These are phyloP conservation scores for Nasalis larvatus DNA, from an alignment of 2,113 vertebrate genomes.

Conservation along the genomic window DNA sequence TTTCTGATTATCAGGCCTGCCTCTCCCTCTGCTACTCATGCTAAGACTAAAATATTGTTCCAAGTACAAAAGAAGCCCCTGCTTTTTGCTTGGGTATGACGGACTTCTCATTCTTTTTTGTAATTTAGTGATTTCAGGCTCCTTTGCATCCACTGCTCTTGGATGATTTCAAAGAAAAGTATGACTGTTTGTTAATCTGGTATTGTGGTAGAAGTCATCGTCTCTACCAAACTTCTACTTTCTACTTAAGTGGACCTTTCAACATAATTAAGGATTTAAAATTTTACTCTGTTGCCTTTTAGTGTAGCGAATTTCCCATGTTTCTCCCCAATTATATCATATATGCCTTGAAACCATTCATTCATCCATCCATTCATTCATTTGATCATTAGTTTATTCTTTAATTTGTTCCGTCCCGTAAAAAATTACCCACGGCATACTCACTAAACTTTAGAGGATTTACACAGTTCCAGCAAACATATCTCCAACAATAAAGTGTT, in stretches of 20 bases:
- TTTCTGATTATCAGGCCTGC: background rate
- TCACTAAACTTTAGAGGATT: background rate
- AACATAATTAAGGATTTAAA: background rate
- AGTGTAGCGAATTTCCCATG: no score
- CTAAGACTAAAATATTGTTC: background rate
- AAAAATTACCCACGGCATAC: background rate
- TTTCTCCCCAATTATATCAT: background rate
- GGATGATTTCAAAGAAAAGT: background rate
- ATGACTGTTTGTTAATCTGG: background rate
- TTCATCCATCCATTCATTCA: background rate
- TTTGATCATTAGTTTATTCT: background rate
- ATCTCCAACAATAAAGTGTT: background rate
- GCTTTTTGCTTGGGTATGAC: background rate
- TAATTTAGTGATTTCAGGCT: background rate
- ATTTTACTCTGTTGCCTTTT: background rate
- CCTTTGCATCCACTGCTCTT: background rate
- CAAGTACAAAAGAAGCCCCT: background rate
- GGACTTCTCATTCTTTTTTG: background rate
- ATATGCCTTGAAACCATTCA: background rate
- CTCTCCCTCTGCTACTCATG: background rate
- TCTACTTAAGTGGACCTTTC: background rate
- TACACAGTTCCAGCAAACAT: background rate
- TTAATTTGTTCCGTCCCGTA: background rate
- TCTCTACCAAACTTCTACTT: background rate
- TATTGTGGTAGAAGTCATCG: background rate